Base-by-base conservation (phyloP, 2,888 invertebrate species). In the Nipponacmea schrenckii region DNA sequence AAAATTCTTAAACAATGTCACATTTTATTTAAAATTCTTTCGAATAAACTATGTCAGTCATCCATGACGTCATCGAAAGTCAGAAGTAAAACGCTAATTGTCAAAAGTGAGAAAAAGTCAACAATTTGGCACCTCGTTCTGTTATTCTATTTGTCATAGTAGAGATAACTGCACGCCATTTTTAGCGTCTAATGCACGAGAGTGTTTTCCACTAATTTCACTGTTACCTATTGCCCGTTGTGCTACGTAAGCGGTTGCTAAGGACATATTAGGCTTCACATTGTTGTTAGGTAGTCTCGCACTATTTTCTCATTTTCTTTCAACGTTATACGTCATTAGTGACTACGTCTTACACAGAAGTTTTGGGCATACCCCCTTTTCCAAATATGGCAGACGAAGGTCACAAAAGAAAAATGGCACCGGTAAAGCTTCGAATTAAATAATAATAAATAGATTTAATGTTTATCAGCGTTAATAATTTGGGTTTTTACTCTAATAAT, bases 261-360 rank as follows among this genome's bases (percentile, higher is more conserved):
- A 44, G 70, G 70, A 73, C 73, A 62, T 73, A 73, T 73, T 73
- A 70, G 73, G 73, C 62, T 67, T 67, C 73, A 63, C 73, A 70
- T 73, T 70, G 48, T 73, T 73, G 62, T 65, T 63, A 65, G 64
- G 73, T 73, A 65, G 67, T 56, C 39, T 71, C 70, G 64, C 48
- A 62, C 68, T 63, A 69, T 62, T 62, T 65, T 65, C 48, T 56
- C 45, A 70, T 65, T 65, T n/a, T 39, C 44, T 65, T 50, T 65
- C 27, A 48, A 24, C 66, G 26, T 64, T 44, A 50, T 48, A 56
- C 20, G 56, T 48, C 65, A 50, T 17, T 48, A 44, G 39, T 62
- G 27, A 24, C 64, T 44, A 27, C 45, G 26, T 20, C 17, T 48
- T 39, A 64, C 50, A 66, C 64, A 70, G 65, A 56, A 56, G 44